These are phyloP conservation scores for Lasioglossum oenotherae DNA, from an alignment of 2,888 invertebrate genomes.

Conservation along the genomic window DNA sequence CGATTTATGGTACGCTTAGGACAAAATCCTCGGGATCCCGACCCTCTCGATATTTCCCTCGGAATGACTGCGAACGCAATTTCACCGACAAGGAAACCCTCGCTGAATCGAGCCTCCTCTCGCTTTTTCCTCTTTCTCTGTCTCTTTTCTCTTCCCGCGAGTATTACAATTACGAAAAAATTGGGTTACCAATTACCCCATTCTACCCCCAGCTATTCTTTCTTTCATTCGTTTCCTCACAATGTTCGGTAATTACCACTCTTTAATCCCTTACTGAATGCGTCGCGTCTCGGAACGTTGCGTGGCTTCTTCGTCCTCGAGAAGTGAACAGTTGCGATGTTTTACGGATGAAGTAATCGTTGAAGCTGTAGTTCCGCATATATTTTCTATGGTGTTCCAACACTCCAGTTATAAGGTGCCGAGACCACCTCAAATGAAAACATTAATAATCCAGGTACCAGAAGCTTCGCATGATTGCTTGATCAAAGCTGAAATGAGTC, in stretches of 20 bases:
- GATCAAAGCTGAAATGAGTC: too few species aligned
- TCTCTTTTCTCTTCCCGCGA: neutral
- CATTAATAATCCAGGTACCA: too few species aligned
- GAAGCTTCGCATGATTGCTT: too few species aligned
- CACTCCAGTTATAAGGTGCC: too few species aligned
- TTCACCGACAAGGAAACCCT: conserved; percentile 54
- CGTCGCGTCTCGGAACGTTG: neutral
- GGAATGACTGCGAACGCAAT: conserved; percentile 63
- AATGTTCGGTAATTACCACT: neutral
- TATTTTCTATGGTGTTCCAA: too few species aligned
- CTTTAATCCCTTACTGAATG: neutral
- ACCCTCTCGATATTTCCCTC: conserved; percentile 35
- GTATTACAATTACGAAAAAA: conserved; percentile 52
- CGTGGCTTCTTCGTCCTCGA: neutral
- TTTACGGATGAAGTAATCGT: neutral
- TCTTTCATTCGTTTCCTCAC: neutral
- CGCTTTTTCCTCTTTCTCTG: neutral
- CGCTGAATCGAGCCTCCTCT: conserved; percentile 31
- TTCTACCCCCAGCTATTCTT: conserved; percentile 9
- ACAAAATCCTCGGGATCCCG: conserved; percentile 64
- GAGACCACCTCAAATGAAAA: too few species aligned
- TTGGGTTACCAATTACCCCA: conserved; percentile 37
- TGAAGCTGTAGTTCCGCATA: neutral
- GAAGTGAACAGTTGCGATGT: neutral
- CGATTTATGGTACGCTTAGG: conserved; percentile 70